phyloP scores from a whole-genome alignment of 1,140 invertebrate species.

The Drosophila baimaii region DNA sequence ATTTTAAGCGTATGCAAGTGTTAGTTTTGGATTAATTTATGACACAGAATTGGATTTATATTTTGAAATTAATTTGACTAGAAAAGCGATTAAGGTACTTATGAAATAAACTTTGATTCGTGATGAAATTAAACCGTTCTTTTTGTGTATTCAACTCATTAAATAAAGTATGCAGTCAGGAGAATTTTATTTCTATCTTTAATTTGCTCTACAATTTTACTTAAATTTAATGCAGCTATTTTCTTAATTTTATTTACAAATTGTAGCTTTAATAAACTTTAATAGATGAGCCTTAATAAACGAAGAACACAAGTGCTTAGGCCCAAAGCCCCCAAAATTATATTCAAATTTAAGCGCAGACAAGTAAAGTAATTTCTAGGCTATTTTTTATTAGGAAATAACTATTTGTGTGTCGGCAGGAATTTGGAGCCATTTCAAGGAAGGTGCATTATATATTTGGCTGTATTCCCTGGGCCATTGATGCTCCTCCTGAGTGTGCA shows the following conservation, averaged over 20 bases:
- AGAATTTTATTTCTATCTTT: too few species aligned
- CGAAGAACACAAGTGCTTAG: neutral
- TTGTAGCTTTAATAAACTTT: neutral
- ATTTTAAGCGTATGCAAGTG: conserved; percentile 14
- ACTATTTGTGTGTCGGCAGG: conserved; percentile 3
- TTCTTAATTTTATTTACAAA: neutral
- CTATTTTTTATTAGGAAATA: conserved; percentile 4
- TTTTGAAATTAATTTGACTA: neutral
- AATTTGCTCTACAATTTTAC: neutral
- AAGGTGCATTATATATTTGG: conserved; percentile 21
- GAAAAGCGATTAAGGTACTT: neutral
- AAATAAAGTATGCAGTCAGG: too few species aligned
- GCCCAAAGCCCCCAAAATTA: neutral
- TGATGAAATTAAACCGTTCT: too few species aligned
- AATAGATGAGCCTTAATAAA: neutral
- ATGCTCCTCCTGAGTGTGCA: conserved; percentile 12
- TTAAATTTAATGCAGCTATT: too few species aligned
- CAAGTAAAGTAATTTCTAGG: neutral
- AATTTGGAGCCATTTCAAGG: neutral
- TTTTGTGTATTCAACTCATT: too few species aligned
- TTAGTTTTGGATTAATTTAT: neutral
- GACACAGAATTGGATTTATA: neutral
- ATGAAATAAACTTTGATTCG: too few species aligned
- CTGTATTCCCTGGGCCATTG: conserved; percentile 16
- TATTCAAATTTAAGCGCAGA: conserved; percentile 8